Base-by-base conservation (phyloP, 2,888 invertebrate species). In the Syrphus vitripennis region DNA sequence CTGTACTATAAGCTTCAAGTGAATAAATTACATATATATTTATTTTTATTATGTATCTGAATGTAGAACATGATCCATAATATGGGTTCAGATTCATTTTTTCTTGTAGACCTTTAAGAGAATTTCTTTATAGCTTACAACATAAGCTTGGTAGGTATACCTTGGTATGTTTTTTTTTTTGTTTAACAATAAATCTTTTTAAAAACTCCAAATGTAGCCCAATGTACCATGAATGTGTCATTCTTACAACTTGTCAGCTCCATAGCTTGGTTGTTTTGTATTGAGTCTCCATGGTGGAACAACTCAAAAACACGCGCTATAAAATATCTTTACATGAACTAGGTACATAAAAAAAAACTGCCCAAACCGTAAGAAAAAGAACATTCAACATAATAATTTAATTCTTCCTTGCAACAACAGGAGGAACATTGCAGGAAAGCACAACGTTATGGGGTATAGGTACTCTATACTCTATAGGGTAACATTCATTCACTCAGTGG, bases 401-500 rank as follows among this genome's bases (percentile, higher is more conserved):
- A 59, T 59, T 53, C 29, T 70, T 40, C 19, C 31, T 37, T 53
- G 24, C 61, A 24, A 21, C 2, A 7, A 40, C n/a, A 26, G 0
- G 14, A 3, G 12, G 14, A 55, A 7, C 37, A 72, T 57, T 45
- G 21, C 45, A 45, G 16, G 61, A 19, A 42, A 67, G 16, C 14
- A 67, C 21, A 45, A 19, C 26, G 29, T n/a, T n/a, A n/a, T n/a
- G n/a, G n/a, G n/a, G n/a, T 37, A 53, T 53, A 34, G 12, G 4
- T 5, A 29, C 63, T 45, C n/a, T n/a, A n/a, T n/a, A 82, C 74
- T 74, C 63, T 40, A n/a, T n/a, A n/a, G n/a, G n/a, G n/a, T n/a
- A 45, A 63, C 59, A 59, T 74, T 69, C 53, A 69, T 50, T 74
- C 74, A 83, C 67, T 78, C 75, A 78, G 50, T 79, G 74, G 83